Percentiles rank a stretch among this genome's conserved stretches.
Evolutionary conservation across 2,888 invertebrate genomes (phyloP).

Genomic region (Nymphalis c-album): DNA sequence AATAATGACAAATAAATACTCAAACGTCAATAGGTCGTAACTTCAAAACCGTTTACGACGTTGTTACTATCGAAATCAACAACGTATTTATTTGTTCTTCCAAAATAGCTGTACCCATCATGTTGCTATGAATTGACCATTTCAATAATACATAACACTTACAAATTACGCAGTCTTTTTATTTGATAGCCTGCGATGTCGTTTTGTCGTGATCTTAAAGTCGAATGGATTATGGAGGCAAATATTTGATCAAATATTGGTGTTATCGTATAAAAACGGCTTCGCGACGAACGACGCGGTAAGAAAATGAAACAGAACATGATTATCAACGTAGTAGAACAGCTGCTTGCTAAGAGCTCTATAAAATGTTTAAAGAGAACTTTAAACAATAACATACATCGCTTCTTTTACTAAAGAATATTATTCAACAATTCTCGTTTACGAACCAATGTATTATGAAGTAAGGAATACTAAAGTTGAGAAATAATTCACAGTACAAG

Average conservation of each 20-base stretch:
- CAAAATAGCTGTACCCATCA: background rate
- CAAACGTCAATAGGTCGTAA: too few relatives aligned
- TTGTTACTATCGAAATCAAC: too few relatives aligned
- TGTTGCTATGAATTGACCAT: background rate
- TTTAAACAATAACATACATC: slow-evolving; percentile 43
- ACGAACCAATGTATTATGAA: slow-evolving; percentile 28
- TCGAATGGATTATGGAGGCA: slow-evolving; percentile 25
- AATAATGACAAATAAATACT: too few relatives aligned
- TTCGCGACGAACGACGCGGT: slow-evolving; percentile 46
- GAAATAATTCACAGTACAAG: slow-evolving; percentile 33
- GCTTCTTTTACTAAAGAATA: slow-evolving; percentile 26
- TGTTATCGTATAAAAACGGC: slow-evolving; percentile 52
- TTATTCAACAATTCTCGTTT: too few relatives aligned
- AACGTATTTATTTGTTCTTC: too few relatives aligned
- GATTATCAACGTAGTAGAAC: slow-evolving; percentile 66
- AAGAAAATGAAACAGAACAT: slow-evolving; percentile 66
- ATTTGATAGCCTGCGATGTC: background rate
- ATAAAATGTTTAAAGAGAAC: slow-evolving; percentile 21
- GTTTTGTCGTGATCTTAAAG: slow-evolving; percentile 5
- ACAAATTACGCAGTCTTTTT: background rate
- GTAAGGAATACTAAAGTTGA: slow-evolving; percentile 10
- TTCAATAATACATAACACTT: background rate
- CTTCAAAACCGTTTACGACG: too few relatives aligned
- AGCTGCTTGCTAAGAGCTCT: slow-evolving; percentile 55
- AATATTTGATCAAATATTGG: slow-evolving; percentile 49